Conservation (phyloP, 1,140 invertebrate species). For the Aphaenogaster ashmeadi region DNA sequence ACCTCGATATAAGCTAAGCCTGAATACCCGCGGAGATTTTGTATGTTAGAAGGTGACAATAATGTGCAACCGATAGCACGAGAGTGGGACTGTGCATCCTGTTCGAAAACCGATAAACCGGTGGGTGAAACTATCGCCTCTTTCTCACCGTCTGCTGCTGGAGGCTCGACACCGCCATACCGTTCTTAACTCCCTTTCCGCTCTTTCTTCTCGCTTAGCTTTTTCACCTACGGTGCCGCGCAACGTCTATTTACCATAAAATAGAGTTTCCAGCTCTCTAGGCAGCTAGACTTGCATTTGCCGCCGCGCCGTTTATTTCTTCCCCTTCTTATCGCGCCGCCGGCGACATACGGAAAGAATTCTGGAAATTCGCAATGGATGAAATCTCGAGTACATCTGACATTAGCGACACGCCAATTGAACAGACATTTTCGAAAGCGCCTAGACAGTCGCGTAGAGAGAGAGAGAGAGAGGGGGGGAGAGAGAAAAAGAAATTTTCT, state of each 20-base stretch:
- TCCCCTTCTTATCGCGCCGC: slow-evolving; percentile 74
- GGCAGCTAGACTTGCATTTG: slow-evolving; percentile 58
- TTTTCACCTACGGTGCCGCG: slow-evolving; percentile 49
- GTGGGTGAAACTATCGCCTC: slow-evolving; percentile 61
- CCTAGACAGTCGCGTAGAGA: not conserved
- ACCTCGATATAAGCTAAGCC: slow-evolving; percentile 4
- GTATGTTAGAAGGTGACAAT: slow-evolving; percentile 57
- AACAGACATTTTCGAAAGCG: slow-evolving; percentile 26
- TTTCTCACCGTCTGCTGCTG: slow-evolving; percentile 40
- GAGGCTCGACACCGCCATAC: slow-evolving; percentile 32
- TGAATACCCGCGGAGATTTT: slow-evolving; percentile 41
- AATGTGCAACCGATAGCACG: slow-evolving; percentile 55
- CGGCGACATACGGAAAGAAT: slow-evolving; percentile 74
- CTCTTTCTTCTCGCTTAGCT: slow-evolving; percentile 48
- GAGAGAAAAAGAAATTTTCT: not conserved
- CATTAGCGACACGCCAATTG: slow-evolving; percentile 38
- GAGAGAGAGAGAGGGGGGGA: too few species aligned
- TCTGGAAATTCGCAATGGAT: slow-evolving; percentile 51
- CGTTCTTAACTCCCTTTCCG: slow-evolving; percentile 62
- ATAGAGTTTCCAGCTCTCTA: slow-evolving; percentile 77
- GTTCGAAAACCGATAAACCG: slow-evolving; percentile 72
- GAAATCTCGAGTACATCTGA: slow-evolving; percentile 59
- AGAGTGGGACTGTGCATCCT: slow-evolving; percentile 26
- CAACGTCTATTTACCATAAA: slow-evolving; percentile 78
- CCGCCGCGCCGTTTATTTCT: slow-evolving; percentile 69